Percentiles rank a stretch among this genome's conserved stretches.
Evolutionary conservation across 2,888 invertebrate species (phyloP).

Genomic region (Dermolepida albohirtum): DNA sequence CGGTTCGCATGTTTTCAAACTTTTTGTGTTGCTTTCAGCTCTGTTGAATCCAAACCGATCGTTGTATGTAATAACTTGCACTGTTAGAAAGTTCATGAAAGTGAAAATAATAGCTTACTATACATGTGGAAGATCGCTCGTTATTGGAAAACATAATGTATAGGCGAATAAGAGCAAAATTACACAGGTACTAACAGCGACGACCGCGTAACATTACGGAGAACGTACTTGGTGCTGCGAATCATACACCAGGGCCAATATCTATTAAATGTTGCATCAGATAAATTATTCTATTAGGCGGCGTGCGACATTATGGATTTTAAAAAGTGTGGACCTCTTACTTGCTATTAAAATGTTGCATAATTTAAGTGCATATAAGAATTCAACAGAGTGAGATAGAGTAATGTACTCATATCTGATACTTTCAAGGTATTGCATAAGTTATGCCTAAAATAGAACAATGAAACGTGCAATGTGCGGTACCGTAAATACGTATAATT

Average conservation of each 20-base stretch:
- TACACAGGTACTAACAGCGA: too few species aligned
- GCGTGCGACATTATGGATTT: conserved; percentile 15
- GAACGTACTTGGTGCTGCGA: conserved; percentile 6
- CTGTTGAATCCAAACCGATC: conserved; percentile 8
- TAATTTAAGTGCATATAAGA: conserved; percentile 5
- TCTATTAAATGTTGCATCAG: conserved; percentile 19
- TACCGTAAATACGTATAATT: too few species aligned
- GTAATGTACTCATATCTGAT: neutral
- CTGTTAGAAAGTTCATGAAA: conserved; percentile 35
- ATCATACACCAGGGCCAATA: conserved; percentile 11
- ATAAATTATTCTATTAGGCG: conserved; percentile 22
- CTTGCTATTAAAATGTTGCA: conserved; percentile 2
- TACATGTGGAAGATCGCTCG: conserved; percentile 17
- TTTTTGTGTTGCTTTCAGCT: conserved; percentile 25
- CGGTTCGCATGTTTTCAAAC: conserved; percentile 18
- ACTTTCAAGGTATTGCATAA: neutral
- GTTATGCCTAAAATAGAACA: neutral
- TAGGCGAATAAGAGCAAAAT: neutral
- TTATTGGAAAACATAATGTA: conserved; percentile 16
- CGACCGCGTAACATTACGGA: neutral
- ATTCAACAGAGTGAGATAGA: conserved; percentile 6
- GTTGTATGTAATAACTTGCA: conserved; percentile 12
- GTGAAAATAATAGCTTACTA: conserved; percentile 14
- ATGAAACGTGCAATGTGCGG: too few species aligned
- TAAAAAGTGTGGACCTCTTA: conserved; percentile 13